Conservation (phyloP, 2,888 invertebrate genomes). For the Lumbricus terrestris region DNA sequence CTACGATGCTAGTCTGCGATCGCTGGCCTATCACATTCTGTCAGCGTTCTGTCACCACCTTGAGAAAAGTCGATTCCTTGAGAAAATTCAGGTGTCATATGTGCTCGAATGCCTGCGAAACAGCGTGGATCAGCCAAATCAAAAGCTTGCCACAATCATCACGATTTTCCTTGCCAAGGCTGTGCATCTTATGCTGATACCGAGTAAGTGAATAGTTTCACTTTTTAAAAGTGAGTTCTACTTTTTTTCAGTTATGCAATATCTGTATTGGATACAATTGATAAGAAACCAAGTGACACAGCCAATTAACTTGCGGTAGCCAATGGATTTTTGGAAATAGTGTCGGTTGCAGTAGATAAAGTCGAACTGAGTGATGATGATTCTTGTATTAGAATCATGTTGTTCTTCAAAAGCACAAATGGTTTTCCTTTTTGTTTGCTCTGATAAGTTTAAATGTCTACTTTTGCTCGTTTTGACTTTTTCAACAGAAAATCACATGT, state of each 20-base stretch:
- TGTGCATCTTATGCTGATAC: slow-evolving; percentile 72
- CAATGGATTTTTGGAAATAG: not conserved
- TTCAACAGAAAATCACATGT: slow-evolving; percentile 70
- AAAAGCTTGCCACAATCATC: slow-evolving; percentile 66
- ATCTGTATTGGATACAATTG: not conserved
- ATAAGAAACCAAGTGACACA: not conserved
- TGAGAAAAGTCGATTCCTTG: slow-evolving; percentile 64
- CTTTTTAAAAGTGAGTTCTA: not conserved
- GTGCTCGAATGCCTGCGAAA: slow-evolving; percentile 70
- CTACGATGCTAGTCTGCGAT: slow-evolving; percentile 68
- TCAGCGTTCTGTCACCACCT: slow-evolving; percentile 72
- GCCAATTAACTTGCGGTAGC: too few relatives aligned
- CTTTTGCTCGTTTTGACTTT: not conserved
- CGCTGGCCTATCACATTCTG: slow-evolving; percentile 74
- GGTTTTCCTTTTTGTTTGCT: not conserved
- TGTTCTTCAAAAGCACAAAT: not conserved
- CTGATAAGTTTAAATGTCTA: not conserved
- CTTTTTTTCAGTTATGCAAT: not conserved
- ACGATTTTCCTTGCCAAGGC: slow-evolving; percentile 73
- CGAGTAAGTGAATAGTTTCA: slow-evolving; percentile 55
- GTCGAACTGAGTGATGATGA: not conserved
- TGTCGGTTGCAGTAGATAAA: not conserved
- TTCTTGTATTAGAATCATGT: not conserved
- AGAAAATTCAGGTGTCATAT: slow-evolving; percentile 70
- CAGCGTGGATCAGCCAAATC: slow-evolving; percentile 63